phyloP scores from a whole-genome alignment of 2,797 vertebrate genomes.

The Mormyrops boulengeri region DNA sequence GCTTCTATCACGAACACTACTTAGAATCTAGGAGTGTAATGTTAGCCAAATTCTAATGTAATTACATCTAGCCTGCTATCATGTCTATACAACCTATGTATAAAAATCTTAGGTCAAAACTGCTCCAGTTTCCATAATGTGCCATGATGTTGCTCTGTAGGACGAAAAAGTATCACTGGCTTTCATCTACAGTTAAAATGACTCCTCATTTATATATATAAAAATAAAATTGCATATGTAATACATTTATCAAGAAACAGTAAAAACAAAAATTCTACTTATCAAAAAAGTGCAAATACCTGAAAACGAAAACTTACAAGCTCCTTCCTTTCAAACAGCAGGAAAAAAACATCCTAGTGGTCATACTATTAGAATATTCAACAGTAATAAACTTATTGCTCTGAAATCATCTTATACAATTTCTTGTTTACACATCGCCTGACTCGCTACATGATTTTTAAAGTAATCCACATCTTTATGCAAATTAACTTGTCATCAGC shows the following conservation, averaged over 20 bases:
- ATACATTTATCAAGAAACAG: neutral
- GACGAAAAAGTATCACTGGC: neutral
- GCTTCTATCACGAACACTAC: neutral
- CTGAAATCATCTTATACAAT: neutral
- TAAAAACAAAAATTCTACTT: neutral
- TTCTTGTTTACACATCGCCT: neutral
- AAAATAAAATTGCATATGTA: neutral
- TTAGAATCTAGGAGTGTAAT: constrained; percentile 3
- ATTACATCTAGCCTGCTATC: neutral
- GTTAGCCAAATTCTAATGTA: neutral
- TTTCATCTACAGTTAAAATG: neutral
- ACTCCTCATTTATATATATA: neutral
- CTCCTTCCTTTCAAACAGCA: constrained; percentile 1
- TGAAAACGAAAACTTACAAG: neutral
- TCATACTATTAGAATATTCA: neutral
- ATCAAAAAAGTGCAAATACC: constrained; percentile 5
- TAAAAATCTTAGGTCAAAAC: constrained; percentile 1
- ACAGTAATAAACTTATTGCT: neutral
- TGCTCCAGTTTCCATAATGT: neutral
- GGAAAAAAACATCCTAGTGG: neutral
- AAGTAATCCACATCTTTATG: neutral
- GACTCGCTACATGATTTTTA: neutral
- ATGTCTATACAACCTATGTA: neutral
- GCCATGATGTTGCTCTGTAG: neutral
- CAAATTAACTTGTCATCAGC: neutral